Base-by-base conservation (phyloP, 2,113 vertebrate species). In the Aptenodytes patagonicus region DNA sequence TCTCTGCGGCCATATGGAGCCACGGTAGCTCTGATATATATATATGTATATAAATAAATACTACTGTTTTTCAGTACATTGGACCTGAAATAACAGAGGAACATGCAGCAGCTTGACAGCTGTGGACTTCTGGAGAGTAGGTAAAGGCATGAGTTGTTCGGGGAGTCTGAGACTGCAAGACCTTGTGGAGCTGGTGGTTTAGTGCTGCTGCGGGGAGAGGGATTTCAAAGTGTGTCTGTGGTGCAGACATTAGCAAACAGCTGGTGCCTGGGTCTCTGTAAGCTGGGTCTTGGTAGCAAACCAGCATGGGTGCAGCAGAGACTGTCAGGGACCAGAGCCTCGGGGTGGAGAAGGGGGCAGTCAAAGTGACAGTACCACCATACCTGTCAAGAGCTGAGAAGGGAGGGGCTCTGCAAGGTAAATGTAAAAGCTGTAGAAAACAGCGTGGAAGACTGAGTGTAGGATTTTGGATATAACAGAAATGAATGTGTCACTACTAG, bases 401-500 rank as follows among this genome's bases (percentile, higher is more conserved):
- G n/a, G n/a, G 36, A 28, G 10, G 7, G 34, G 34, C 42, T 31
- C 6, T 34, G 44, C 6, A 36, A 42, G 36, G 66, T 11, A 25
- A 44, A 42, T 32, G 8, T 31, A 31, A 10, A 68, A 69, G 38
- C 25, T 76, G 22, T 0, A 18, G 44, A 6, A 76, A 77, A 46
- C 38, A 13, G 2, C 2, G 0, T 7, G 42, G 60, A 49, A 47
- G 19, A 14, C 17, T 4, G 15, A 62, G 5, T 4, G 1, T 1
- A 47, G 36, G 44, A 34, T 60, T 36, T 40, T 9, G 40, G 36
- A 11, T 51, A 4, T 1, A 10, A 17, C 15, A 20, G 54, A 52
- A 87, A 16, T 10, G 31, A 34, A 29, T 70, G 72, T 71, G 15
- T 64, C 60, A 11, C 38, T 65, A 12, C 13, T 4, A 5, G 13